Evolutionary conservation across 2,113 vertebrate genomes (phyloP), one percentile per base, ranked within the genome.

Genomic region (Phycodurus eques): DNA sequence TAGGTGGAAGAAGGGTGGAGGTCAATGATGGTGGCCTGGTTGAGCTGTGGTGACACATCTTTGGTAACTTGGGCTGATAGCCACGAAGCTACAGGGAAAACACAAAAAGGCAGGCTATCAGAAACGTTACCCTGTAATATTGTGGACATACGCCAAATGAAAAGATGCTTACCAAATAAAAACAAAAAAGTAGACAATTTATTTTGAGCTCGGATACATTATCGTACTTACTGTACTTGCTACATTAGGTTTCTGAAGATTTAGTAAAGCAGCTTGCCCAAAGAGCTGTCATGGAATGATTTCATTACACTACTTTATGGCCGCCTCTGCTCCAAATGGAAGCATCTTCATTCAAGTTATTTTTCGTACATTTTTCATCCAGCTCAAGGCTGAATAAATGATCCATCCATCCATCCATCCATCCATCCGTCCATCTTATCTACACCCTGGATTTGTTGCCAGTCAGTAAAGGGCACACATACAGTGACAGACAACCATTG

Each of bases 11-110:
- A 98, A n/a, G 98, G 97, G 84, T 99, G 98, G 70, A 99, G 95
- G 83, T 99, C 98, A 68, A 99, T 99, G 88, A 99, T 99, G 54
- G 98, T 99, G 90, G 98, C 98, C 91, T 98, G 97, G 91, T 98
- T 98, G 76, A 99, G 94, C 91, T 98, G 96, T 70, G 97, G 96
- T 60, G 98, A 99, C 88, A 99, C 96, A 47, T 99, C 97, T 95
- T 95, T 99, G 93, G 98, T 99, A 89, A 96, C 95, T 92, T 99
- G 97, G 87, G 97, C 97, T 77, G 95, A 96, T 86, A 96, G 94
- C 98, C 98, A 99, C 61, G 97, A 95, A 44, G 98, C 98, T 99
- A 88, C 60, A 85, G 77, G 78, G 88, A 53, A 56, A 17, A 43
- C 61, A 80, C 8, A 67, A 2, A 49, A 4, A 70, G 33, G 64